Evolutionary conservation across 2,113 vertebrate species (phyloP), one percentile per base, ranked within the genome.

Genomic region (Melanerpes aurifrons): DNA sequence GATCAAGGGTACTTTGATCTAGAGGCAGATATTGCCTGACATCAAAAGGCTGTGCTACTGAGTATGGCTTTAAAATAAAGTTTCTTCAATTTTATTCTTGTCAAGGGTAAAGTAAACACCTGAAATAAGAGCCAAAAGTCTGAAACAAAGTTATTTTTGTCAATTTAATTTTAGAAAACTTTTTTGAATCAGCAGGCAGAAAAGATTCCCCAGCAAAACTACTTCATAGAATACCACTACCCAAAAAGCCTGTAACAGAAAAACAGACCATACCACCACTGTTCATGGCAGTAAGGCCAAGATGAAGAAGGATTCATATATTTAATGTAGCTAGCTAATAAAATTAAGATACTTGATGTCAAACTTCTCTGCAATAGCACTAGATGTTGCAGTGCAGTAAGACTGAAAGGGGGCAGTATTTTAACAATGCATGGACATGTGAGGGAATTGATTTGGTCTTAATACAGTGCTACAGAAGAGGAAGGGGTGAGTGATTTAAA

Each of bases 1-100:
- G 86, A 96, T 92, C 88, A 96, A 95, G 88, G 35, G 40, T 37
- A 69, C 50, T 89, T 91, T 70, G 50, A 53, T 53, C 50, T 53
- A 53, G 50, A 50, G 21, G 21, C 48, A 50, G 48, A 50, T 50
- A 24, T 24, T 53, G 21, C 50, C 50, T 53, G 50, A 53, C 50
- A 53, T 53, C 50, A 53, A 96, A 95, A 90, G 29, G 7, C 73
- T 62, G 74, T 5, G 3, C 24, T 83, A 57, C 59, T 61, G 25
- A 83, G 74, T 68, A 86, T 2, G 11, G 19, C 20, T 88, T 87
- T 86, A 74, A 18, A 70, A n/a, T 61, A 61, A 91, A 82, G 43
- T 68, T 61, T 86, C 20, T 66, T 73, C 32, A 61, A 66, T 89
- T 57, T 93, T 82, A 53, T 10, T 56, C 35, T 71, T 90, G 82